Base-by-base conservation (phyloP, 2,797 vertebrate species). In the Eutrigla gurnardus region DNA sequence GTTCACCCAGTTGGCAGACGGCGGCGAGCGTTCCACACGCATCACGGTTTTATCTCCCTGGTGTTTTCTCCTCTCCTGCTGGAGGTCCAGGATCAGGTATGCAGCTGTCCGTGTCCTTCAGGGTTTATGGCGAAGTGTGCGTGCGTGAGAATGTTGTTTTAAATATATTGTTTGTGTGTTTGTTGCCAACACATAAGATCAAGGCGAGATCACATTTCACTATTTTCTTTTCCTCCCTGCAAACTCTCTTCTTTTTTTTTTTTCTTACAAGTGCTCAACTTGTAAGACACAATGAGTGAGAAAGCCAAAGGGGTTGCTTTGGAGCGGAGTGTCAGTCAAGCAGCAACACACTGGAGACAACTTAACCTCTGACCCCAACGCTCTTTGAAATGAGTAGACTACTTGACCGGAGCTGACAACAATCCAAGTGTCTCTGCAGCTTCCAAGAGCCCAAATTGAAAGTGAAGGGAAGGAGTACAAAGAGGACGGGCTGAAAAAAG, bases 281-380 rank as follows among this genome's bases (percentile, higher is more conserved):
- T 93, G 93, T 96, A 94, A 93, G 94, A 94, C 91, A 93, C 94
- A 95, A 94, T 92, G 91, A 95, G 78, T 79, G 93, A 94, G 90
- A 91, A 86, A 85, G 80, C 72, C 91, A 91, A 92, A 92, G 67
- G 68, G 82, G 43, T 82, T 75, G 88, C 88, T 90, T 90, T 89
- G 87, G 83, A 87, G 90, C 82, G 85, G 93, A 92, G 91, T 93
- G 92, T 95, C 95, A 96, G 95, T 95, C 94, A 94, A 94, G 92
- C 93, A 92, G 94, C 95, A 94, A 90, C 75, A 88, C 91, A 84
- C 93, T 93, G 93, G 91, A 94, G 94, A 96, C 94, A 96, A 95
- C 93, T 97, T 97, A 96, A 97, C 96, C 96, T 89, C 87, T 94
- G 95, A 95, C 94, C 96, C 89, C 88, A 54, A 55, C 83, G 74